These are phyloP conservation scores for Montifringilla adamsi DNA, from an alignment of 2,113 vertebrate species.

Conservation along the genomic window DNA sequence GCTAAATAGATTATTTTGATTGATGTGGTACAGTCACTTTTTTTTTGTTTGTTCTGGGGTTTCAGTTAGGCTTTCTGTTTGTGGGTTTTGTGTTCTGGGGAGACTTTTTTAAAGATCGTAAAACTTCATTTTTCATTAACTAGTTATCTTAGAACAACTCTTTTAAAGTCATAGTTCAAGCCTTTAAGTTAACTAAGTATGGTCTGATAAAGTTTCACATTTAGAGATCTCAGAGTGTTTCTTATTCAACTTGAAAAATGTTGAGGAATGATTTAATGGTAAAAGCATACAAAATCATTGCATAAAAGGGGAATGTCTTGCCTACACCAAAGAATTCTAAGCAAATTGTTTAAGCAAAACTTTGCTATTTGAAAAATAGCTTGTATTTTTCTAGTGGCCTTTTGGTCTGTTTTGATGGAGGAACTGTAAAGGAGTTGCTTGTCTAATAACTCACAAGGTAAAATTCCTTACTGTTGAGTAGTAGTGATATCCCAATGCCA, in stretches of 20 bases:
- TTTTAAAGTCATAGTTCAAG: not conserved
- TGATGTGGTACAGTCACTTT: not conserved
- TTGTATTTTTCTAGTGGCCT: not conserved
- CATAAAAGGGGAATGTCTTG: not conserved
- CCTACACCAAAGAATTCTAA: not conserved
- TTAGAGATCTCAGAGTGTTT: not conserved
- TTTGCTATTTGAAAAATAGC: not conserved
- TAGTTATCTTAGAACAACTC: not conserved
- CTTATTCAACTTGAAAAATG: not conserved
- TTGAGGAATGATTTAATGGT: not conserved
- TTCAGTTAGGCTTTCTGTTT: not conserved
- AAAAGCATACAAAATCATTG: not conserved
- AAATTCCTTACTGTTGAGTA: not conserved
- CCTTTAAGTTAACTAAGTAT: not conserved
- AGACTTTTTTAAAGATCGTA: not conserved
- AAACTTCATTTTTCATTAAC: slow-evolving; percentile 29
- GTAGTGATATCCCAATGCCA: not conserved
- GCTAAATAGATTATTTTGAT: not conserved
- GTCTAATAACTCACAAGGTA: not conserved
- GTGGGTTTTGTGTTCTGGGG: not conserved
- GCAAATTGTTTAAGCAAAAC: not conserved
- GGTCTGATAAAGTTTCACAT: not conserved
- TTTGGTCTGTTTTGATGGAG: not conserved
- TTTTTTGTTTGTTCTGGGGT: not conserved
- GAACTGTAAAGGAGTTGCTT: not conserved